Evolutionary conservation across 1,140 invertebrate species (phyloP), one percentile per base, ranked within the genome.

Genomic region (Lordiphosa collinella): DNA sequence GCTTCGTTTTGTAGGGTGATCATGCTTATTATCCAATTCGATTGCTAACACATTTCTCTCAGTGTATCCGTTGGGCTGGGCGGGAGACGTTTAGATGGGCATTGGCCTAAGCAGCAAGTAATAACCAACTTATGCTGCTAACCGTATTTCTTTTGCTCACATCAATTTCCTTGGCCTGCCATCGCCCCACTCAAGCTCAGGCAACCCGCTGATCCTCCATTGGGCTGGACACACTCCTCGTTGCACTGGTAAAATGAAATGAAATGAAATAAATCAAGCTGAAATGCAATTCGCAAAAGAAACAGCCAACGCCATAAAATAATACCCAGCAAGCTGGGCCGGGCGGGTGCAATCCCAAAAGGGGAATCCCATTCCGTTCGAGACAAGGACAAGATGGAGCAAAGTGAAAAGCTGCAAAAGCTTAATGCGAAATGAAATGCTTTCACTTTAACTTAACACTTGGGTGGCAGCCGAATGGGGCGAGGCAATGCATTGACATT

Each of bases 261-360:
- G 74, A 79, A 80, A 82, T 76, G 72, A 82, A 84, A 82, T 82
- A 82, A 82, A 82, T 82, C 76, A 82, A 82, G 76, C 76, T 82
- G 76, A 82, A 82, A 76, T 82, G 76, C 78, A 82, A 82, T 82
- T 76, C 76, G 76, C 76, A 63, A 54, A 72, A 68, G 78, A 70
- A 84, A 84, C 78, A 84, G 67, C 69, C 66, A 84, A 40, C 29
- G 58, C 71, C 66, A 80, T 82, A 84, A 82, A 84, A 84, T 82
- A 84, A 82, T 64, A 66, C 61, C 58, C 51, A 52, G 31, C 29
- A 32, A 29, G 31, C 6, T 12, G 40, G 16, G 14, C 29, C 37
- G 18, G 25, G 14, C 9, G 11, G 22, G 16, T 12, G 35, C 25
- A 37, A n/a, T 32, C 32, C 12, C 47, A 35, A 9, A n/a, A 38